Conservation (phyloP, 2,888 invertebrate genomes). For the Xestia ashworthii region DNA sequence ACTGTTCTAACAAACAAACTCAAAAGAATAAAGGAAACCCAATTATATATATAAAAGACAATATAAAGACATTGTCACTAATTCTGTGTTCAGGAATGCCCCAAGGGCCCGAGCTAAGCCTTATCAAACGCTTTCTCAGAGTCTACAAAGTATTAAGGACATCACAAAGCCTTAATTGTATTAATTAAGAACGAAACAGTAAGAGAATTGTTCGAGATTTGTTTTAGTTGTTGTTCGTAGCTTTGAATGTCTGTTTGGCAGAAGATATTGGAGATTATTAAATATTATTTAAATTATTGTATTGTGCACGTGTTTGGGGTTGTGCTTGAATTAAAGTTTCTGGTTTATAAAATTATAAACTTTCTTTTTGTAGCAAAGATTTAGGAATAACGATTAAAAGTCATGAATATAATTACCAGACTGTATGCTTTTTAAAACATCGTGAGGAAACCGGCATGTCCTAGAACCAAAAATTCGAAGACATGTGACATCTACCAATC, state of each 20-base stretch:
- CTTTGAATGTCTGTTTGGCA: conserved; percentile 31
- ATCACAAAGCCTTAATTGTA: conserved; percentile 38
- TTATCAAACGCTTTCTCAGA: conserved; percentile 36
- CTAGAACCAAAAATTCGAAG: no score
- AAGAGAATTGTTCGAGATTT: conserved; percentile 37
- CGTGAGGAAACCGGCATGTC: no score
- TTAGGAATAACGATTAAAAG: not conserved
- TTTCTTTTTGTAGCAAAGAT: not conserved
- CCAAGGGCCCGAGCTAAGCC: conserved; percentile 13
- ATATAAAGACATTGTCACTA: conserved; percentile 16
- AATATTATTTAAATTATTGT: not conserved
- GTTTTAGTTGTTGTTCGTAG: conserved; percentile 34
- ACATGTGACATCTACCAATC: no score
- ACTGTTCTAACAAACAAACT: not conserved
- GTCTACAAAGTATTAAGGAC: conserved; percentile 20
- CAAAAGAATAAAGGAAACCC: conserved; percentile 3
- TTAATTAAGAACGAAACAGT: conserved; percentile 45
- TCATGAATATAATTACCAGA: not conserved
- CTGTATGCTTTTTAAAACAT: no score
- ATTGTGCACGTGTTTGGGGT: not conserved
- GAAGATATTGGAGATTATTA: conserved; percentile 11
- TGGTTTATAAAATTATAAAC: not conserved
- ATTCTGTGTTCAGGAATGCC: conserved; percentile 23
- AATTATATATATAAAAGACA: conserved; percentile 16
- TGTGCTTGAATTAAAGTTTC: not conserved